Evolutionary conservation across 2,888 invertebrate species (phyloP), one percentile per base, ranked within the genome.

Genomic region (Hipparchia sbordonii): DNA sequence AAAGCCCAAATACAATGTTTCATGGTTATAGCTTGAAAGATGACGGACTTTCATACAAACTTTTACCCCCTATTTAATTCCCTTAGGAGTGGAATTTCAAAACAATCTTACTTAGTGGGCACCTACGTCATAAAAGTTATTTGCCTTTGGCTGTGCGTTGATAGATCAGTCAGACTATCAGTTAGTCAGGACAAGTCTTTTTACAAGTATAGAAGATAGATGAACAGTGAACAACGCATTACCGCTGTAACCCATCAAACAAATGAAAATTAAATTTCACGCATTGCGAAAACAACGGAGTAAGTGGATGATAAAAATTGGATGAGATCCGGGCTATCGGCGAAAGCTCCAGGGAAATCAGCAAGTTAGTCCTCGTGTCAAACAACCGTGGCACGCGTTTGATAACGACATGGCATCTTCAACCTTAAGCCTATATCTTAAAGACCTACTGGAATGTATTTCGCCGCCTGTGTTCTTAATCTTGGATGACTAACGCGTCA

Each of bases 341-440:
- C 78, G 78, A 75, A 74, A 75, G 80, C 90, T 88, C 89, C 65
- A 65, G 91, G 91, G 91, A 91, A 92, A 91, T 91, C 88, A 89
- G 80, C 78, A 82, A 83, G 83, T 81, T 82, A 78, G 80, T 78
- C 79, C 74, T 81, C 84, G 78, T 66, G 69, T 48, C 48, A 48
- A 72, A 67, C 70, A 54, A 39, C 45, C 23, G 46, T 68, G 23
- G 60, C 59, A 59, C 52, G 12, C 2, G 61, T 39, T 9, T 9
- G 10, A n/a, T 13, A 39, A 59, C 39, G 10, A 56, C n/a, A 12
- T 52, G n/a, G 13, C 6, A 62, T 56, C 56, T 52, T 39, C 67
- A 56, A 60, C 54, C 51, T 56, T 59, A 74, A 56, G 46, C 5
- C 60, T 12, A 4, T 67, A 12, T 2, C 9, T 56, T 62, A 62